Evolutionary conservation across 1,140 invertebrate species (phyloP), one percentile per base, ranked within the genome.

Genomic region (Thaumetopoea pityocampa): DNA sequence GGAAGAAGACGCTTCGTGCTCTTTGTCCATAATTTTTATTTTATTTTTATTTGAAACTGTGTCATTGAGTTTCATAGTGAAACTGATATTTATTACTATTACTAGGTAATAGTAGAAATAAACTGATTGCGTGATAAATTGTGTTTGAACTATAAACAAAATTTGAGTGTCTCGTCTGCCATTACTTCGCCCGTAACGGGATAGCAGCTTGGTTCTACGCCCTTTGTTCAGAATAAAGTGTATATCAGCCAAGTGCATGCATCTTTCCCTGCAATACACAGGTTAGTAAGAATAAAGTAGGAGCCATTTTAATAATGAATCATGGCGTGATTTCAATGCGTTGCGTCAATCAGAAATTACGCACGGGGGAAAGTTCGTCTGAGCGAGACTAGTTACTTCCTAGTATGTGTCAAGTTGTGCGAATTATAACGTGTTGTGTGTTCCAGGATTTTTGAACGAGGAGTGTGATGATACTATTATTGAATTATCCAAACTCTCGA

Each of bases 261-360:
- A 85, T 85, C 82, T 86, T 81, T 76, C 74, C 64, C 70, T 82
- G 83, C 76, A 83, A 80, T 80, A 84, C 77, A 67, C 79, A 84
- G 83, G 83, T 85, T 51, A 65, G 70, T 67, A 51, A 17, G 9
- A 7, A 7, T 28, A 14, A 26, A 4, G 26, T 16, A 15, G n/a
- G 10, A 8, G 12, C 2, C 5, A 10, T 19, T n/a, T 16, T 15
- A 5, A 9, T 0, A 35, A 12, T 27, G 28, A 20, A 12, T 7
- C 8, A 3, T 27, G 20, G 28, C 32, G 36, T 23, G 32, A 33
- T 51, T 35, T 51, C n/a, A n/a, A n/a, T n/a, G n/a, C 8, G 42
- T 47, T 26, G 32, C 36, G 35, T 49, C 46, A 50, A 67, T 58
- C 65, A 70, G 71, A 34, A 47, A 68, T 79, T 79, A 74, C 66